A percentile compares a stretch with the other conserved stretches of the same genome.
Evolutionary conservation across 35 echinoderm and acorn worm genomes (phyloP).

Genomic region (Anneissia japonica): DNA sequence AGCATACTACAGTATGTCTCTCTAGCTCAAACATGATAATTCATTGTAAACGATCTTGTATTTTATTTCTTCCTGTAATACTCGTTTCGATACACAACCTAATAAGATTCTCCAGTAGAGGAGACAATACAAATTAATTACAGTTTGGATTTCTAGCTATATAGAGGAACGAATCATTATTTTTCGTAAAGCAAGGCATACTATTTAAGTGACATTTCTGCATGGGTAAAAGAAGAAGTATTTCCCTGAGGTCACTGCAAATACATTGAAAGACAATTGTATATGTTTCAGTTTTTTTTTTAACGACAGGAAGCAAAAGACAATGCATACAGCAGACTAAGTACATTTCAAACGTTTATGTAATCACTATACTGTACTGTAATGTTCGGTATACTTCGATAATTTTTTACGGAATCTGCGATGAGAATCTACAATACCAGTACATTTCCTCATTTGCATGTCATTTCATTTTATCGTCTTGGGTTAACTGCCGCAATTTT

Average conservation of each 20-base stretch:
- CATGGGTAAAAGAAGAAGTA: not conserved
- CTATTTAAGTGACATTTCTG: not conserved
- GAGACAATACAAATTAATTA: not conserved
- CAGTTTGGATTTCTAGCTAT: not conserved
- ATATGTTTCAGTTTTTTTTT: not conserved
- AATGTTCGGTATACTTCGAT: too few species aligned
- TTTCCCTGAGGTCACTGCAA: not conserved
- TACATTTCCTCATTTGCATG: not conserved
- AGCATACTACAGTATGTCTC: too few species aligned
- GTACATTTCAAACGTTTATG: not conserved
- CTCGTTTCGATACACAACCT: not conserved
- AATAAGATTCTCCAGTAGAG: not conserved
- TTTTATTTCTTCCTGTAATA: not conserved
- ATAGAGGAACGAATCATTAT: not conserved
- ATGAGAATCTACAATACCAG: not conserved
- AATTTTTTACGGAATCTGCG: too few species aligned
- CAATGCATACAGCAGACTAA: not conserved
- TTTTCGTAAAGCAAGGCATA: not conserved
- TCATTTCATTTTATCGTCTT: not conserved
- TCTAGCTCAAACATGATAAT: not conserved
- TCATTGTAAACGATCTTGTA: not conserved
- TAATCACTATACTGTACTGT: not conserved
- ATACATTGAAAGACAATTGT: not conserved
- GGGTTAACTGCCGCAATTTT: not conserved
- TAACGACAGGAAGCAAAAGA: not conserved